These are phyloP conservation scores for Rhagophthalmus giganteus DNA, from an alignment of 2,888 invertebrate genomes.

Conservation along the genomic window DNA sequence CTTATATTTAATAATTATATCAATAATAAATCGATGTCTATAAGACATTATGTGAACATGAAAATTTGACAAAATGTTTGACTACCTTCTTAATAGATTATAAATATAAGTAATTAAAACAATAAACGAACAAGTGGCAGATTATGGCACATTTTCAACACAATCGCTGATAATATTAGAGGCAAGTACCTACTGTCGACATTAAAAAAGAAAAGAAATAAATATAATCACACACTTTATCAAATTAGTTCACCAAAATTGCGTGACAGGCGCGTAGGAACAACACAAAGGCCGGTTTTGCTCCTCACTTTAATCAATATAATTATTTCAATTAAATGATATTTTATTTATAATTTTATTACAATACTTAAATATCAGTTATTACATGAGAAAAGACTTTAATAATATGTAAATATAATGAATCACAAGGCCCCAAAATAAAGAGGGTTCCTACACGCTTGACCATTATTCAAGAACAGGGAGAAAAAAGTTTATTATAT, in stretches of 20 bases:
- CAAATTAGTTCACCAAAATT: conserved; percentile 53
- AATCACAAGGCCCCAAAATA: conserved; percentile 41
- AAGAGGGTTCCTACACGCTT: conserved; percentile 44
- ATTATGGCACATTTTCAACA: conserved; percentile 37
- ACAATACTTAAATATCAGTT: conserved; percentile 35
- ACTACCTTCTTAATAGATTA: conserved; percentile 40
- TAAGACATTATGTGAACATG: conserved; percentile 53
- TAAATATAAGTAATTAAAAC: conserved; percentile 2
- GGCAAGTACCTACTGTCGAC: conserved; percentile 51
- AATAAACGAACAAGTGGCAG: conserved; percentile 14
- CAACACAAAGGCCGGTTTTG: conserved; percentile 20
- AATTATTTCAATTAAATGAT: conserved; percentile 48
- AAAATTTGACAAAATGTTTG: conserved; percentile 56
- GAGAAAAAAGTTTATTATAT: conserved; percentile 53
- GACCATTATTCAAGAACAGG: conserved; percentile 54
- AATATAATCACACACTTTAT: conserved; percentile 54
- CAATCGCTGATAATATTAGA: conserved; percentile 16
- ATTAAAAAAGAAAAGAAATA: conserved; percentile 38
- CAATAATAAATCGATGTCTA: conserved; percentile 54
- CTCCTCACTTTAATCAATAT: conserved; percentile 31
- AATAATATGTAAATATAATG: conserved; percentile 31
- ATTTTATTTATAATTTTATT: conserved; percentile 42
- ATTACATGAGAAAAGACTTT: conserved; percentile 32
- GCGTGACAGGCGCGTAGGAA: conserved; percentile 48
- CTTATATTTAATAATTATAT: conserved; percentile 54